Conservation (phyloP, 2,888 invertebrate genomes). For the Erpobdella octoculata region DNA sequence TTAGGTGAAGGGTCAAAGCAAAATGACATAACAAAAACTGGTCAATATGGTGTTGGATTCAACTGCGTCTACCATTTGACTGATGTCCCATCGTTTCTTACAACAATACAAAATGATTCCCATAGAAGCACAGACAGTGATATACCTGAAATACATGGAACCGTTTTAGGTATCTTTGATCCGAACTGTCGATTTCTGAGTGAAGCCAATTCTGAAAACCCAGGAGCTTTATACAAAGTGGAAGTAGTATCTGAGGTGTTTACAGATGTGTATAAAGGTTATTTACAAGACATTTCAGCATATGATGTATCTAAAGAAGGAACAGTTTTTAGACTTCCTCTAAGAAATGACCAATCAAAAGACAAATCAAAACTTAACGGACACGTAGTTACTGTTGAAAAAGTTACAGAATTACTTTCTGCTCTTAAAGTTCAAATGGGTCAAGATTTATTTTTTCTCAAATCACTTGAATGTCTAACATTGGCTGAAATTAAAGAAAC, state of each 20-base stretch:
- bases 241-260: slow-evolving; percentile 29
- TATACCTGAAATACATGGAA: slow-evolving; percentile 40
- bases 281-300: slow-evolving; percentile 37
- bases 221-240: slow-evolving; percentile 36
- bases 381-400: slow-evolving; percentile 29
- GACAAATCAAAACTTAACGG: slow-evolving; percentile 38
- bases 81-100: slow-evolving; percentile 37
- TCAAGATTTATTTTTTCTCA: slow-evolving; percentile 24
- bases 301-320: slow-evolving; percentile 21
- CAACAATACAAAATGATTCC: neutral
- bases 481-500: neutral
- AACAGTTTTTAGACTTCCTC: slow-evolving; percentile 46
- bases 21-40: slow-evolving; percentile 34
- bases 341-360: slow-evolving; percentile 40
- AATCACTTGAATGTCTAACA: slow-evolving; percentile 12
- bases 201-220: slow-evolving; percentile 33
- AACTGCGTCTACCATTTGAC: slow-evolving; percentile 38
- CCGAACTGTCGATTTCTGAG: slow-evolving; percentile 42
- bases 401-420: slow-evolving; percentile 36
- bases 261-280: slow-evolving; percentile 39
- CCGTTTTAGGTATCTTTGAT: slow-evolving; percentile 42
- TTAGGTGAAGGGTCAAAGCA: slow-evolving; percentile 38
- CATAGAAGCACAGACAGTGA: slow-evolving; percentile 3
- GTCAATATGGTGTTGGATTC: slow-evolving; percentile 39
- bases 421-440: slow-evolving; percentile 39